Evolutionary conservation across 2,888 invertebrate genomes (phyloP).

Genomic region (Sepiola atlantica): DNA sequence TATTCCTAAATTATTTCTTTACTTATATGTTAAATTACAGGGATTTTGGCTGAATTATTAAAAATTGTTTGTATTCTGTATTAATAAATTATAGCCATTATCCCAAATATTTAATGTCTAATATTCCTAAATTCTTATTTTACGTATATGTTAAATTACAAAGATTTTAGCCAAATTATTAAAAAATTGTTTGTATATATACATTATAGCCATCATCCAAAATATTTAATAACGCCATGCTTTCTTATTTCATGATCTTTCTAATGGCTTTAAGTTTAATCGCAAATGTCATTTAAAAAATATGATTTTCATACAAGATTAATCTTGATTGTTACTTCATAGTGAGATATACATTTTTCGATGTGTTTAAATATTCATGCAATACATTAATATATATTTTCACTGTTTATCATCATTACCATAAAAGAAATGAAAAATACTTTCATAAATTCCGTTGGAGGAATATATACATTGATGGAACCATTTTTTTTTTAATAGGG

Average conservation of each 20-base stretch:
- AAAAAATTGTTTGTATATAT: not conserved
- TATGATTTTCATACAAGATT: not conserved
- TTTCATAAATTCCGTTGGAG: not conserved
- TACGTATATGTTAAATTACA: not conserved
- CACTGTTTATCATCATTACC: not conserved
- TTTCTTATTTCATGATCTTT: not conserved
- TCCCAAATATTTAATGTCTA: not conserved
- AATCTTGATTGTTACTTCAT: not conserved
- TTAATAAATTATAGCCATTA: not conserved
- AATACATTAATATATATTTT: not conserved
- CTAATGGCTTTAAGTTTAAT: not conserved
- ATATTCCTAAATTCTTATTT: not conserved
- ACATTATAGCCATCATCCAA: not conserved
- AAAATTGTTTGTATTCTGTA: not conserved
- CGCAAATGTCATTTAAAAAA: not conserved
- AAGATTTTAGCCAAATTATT: not conserved
- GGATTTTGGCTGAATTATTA: not conserved
- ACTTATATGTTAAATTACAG: not conserved
- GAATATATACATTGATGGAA: slow-evolving; percentile 40
- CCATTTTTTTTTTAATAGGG: slow-evolving; percentile 43
- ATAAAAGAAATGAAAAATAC: not conserved
- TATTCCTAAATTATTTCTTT: slow-evolving; percentile 15
- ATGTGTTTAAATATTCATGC: not conserved
- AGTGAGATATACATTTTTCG: not conserved
- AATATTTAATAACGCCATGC: not conserved